These are phyloP conservation scores for Acleris cristana DNA, from an alignment of 2,888 invertebrate species.

Conservation along the genomic window DNA sequence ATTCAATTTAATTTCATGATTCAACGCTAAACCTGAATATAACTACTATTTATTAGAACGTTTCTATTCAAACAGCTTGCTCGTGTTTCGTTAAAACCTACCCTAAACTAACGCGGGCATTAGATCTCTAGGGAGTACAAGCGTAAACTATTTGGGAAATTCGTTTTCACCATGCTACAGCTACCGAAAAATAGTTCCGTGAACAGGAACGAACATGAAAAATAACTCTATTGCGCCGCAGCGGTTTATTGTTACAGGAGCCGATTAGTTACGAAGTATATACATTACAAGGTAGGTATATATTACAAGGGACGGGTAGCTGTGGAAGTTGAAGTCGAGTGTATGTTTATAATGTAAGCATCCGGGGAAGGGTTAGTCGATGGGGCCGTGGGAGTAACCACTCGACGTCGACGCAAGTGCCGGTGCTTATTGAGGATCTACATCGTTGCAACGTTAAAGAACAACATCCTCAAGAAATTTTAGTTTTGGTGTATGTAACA, in stretches of 20 bases:
- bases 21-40: slow-evolving; percentile 7
- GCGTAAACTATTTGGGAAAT: slow-evolving; percentile 60
- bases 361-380: slow-evolving; percentile 45
- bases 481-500: slow-evolving; percentile 19
- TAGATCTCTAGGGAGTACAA: slow-evolving; percentile 58
- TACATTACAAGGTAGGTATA: slow-evolving; percentile 7
- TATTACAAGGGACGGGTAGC: slow-evolving; percentile 32
- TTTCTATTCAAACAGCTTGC: slow-evolving; percentile 17
- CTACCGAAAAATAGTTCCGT: slow-evolving; percentile 34
- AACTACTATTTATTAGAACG: slow-evolving; percentile 10
- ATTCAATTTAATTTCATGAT: slow-evolving; percentile 10
- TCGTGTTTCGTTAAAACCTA: slow-evolving; percentile 13
- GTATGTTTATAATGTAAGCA: slow-evolving; percentile 50
- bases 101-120: slow-evolving; percentile 40
- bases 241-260: slow-evolving; percentile 27
- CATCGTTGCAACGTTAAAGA: slow-evolving; percentile 15
- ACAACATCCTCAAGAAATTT: slow-evolving; percentile 25
- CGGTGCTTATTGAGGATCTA: slow-evolving; percentile 24
- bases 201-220: not conserved
- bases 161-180: slow-evolving; percentile 46
- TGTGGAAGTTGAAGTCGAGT: slow-evolving; percentile 22
- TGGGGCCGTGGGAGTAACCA: slow-evolving; percentile 48
- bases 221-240: slow-evolving; percentile 4
- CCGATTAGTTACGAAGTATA: slow-evolving; percentile 36
- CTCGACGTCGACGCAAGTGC: slow-evolving; percentile 7